Conservation (phyloP, 2,113 vertebrate genomes). For the Phalacrocorax pelagicus region DNA sequence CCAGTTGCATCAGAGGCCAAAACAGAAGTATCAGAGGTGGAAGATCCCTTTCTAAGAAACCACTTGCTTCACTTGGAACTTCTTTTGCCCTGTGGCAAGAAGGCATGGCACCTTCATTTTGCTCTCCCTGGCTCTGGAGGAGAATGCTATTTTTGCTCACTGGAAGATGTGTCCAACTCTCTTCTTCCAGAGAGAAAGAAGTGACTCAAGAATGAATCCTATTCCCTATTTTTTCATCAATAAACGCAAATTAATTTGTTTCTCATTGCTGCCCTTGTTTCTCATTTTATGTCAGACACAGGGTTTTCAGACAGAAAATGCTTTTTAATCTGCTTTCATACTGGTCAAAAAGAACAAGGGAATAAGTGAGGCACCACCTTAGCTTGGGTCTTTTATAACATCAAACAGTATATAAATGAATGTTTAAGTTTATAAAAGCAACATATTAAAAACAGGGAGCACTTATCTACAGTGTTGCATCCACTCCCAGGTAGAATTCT, state of each 20-base stretch:
- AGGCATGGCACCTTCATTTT: neutral
- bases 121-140: neutral
- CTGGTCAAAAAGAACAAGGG: neutral
- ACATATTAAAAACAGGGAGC: neutral
- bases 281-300: neutral
- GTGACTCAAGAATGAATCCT: neutral
- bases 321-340: neutral
- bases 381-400: neutral
- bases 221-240: neutral
- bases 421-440: neutral
- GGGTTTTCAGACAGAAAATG: neutral
- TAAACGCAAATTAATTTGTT: neutral
- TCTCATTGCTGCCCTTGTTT: neutral
- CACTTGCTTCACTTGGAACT: neutral
- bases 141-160: neutral
- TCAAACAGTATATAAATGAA: neutral
- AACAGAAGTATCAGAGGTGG: neutral
- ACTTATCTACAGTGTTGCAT: neutral
- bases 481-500: neutral
- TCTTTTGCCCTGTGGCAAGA: neutral
- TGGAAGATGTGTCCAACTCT: neutral
- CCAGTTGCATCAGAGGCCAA: neutral
- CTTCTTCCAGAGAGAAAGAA: neutral
- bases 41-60: neutral
- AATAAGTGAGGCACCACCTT: neutral